These are phyloP conservation scores for Zelleria hepariella DNA, from an alignment of 2,888 invertebrate species.

Conservation along the genomic window DNA sequence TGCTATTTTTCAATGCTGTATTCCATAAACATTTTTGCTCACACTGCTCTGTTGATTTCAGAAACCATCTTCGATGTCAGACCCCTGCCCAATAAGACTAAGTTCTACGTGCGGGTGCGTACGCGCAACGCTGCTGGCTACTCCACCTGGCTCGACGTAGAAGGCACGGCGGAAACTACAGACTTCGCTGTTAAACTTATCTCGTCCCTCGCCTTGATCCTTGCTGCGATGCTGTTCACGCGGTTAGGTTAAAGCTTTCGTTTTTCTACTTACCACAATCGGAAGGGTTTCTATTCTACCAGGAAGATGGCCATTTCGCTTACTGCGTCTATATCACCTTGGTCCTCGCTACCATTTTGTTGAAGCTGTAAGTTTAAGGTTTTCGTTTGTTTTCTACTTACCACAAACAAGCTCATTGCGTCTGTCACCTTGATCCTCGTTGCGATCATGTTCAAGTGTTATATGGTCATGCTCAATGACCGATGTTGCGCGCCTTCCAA, in stretches of 20 bases:
- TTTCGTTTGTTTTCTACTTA: too few relatives aligned
- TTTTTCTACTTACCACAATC: background rate
- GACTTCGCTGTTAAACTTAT: background rate
- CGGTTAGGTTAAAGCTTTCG: background rate
- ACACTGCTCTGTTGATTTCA: conserved; percentile 17
- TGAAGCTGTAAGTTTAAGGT: background rate
- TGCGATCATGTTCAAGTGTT: too few relatives aligned
- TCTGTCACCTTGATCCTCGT: too few relatives aligned
- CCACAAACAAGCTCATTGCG: too few relatives aligned
- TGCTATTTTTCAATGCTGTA: too few relatives aligned
- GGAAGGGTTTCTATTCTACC: too few relatives aligned
- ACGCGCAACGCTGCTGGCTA: conserved; percentile 50
- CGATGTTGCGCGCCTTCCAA: too few relatives aligned
- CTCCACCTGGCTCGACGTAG: conserved; percentile 48
- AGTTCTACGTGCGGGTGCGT: conserved; percentile 45
- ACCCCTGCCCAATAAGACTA: conserved; percentile 37
- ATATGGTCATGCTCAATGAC: too few relatives aligned
- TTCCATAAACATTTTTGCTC: too few relatives aligned
- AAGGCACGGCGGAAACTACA: conserved; percentile 20
- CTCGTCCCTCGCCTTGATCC: background rate
- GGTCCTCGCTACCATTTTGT: background rate
- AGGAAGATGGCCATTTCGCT: too few relatives aligned
- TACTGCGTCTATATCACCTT: background rate
- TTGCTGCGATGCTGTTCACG: background rate
- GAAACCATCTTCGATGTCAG: conserved; percentile 42